Conservation (phyloP, 2,113 vertebrate genomes). For the Neofelis nebulosa region DNA sequence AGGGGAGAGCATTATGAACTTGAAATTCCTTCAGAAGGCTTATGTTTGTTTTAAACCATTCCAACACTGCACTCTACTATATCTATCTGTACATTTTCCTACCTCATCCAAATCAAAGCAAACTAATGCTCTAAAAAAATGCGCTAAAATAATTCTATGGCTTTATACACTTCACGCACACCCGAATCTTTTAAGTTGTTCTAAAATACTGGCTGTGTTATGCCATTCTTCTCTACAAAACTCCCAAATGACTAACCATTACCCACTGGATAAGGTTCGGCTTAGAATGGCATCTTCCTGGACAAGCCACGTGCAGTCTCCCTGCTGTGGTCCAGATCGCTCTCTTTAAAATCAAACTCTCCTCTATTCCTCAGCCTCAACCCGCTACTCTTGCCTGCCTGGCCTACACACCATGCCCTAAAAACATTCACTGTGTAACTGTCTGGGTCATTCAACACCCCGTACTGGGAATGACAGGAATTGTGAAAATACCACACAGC, state of each 20-base stretch:
- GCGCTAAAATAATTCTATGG: not conserved
- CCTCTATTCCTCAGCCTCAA: not conserved
- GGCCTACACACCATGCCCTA: not conserved
- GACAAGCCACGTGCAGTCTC: not conserved
- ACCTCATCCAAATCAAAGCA: not conserved
- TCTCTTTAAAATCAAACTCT: not conserved
- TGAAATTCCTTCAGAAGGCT: not conserved
- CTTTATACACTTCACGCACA: not conserved
- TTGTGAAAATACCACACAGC: not conserved
- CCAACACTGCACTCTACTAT: not conserved
- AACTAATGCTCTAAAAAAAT: not conserved
- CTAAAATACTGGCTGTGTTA: not conserved
- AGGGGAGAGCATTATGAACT: too few species aligned
- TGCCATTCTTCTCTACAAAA: not conserved
- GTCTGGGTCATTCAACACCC: not conserved
- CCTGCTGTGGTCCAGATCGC: not conserved
- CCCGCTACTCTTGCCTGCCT: not conserved
- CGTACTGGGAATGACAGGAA: not conserved
- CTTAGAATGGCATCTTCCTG: not conserved
- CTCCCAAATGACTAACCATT: not conserved
- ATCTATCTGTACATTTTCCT: not conserved
- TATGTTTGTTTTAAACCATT: not conserved
- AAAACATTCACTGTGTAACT: not conserved
- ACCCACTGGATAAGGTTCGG: not conserved
- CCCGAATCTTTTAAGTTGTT: not conserved